Base-by-base conservation (phyloP, 2,888 invertebrate species). In the Yponomeuta cagnagella region DNA sequence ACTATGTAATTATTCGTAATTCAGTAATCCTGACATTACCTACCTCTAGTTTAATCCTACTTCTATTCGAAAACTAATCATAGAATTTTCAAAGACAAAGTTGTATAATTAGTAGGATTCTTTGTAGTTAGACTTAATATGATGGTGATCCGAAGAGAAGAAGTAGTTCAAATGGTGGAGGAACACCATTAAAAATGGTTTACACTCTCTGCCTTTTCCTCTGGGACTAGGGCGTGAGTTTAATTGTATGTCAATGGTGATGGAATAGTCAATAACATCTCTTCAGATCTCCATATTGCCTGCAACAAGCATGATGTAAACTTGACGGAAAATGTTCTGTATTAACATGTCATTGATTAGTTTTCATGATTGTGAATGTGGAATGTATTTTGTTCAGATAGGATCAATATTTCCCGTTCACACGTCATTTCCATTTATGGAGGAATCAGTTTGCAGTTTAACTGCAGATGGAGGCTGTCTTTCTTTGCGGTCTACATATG, bases 241-340 rank as follows among this genome's bases (percentile, higher is more conserved):
- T 58, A 3, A 58, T 12, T 58, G 52, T 58, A 58, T 58, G 52
- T 58, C 12, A 15, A 58, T 58, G 52, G 52, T 58, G 52, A 58
- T 15, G 52, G 52, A 58, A 58, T 15, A n/a, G 43, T 37, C 15
- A 68, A 10, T 37, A 33, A 23, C n/a, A 58, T 58, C 65, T 65
- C 65, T 65, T 65, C 65, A 10, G 65, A 65, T 58, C 52, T 30
- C 65, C 65, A 65, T 65, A 33, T 30, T 65, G 65, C 65, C 33
- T 65, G 65, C 31, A 31, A 31, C 31, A 12, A 30, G 65, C 65
- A 65, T 65, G 65, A 58, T 58, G 52, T 58, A 58, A 15, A 58
- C 15, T 68, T 10, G 68, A 68, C 8, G 12, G 37, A 43, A 33
- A 68, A n/a, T n/a, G 33, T 58, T 58, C 52, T 15, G 52, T 58